phyloP scores from a whole-genome alignment of 2,113 vertebrate genomes.

The Narcine bancroftii region DNA sequence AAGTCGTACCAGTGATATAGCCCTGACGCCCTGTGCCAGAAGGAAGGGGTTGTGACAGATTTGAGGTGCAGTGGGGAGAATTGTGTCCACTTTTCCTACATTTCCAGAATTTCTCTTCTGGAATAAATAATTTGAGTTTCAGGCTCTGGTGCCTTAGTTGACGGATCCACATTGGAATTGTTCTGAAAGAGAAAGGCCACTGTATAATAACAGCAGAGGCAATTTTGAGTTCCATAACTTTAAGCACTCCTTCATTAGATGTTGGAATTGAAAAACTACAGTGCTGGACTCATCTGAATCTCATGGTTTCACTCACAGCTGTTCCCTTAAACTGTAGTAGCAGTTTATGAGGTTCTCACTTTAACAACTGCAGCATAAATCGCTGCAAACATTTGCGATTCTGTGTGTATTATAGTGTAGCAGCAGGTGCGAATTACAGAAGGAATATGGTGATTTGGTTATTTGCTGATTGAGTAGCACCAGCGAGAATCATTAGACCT shows the following conservation, averaged over 20 bases:
- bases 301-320: slow-evolving; percentile 31
- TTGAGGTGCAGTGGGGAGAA: neutral
- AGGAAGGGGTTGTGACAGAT: neutral
- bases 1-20: no score
- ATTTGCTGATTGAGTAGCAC: neutral
- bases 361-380: slow-evolving; percentile 7
- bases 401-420: neutral
- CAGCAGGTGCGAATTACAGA: slow-evolving; percentile 2
- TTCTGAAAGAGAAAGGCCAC: neutral
- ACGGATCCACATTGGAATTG: no score
- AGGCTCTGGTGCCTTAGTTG: neutral
- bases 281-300: neutral
- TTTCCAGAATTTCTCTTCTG: neutral
- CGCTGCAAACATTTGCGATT: slow-evolving; percentile 10
- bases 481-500: neutral
- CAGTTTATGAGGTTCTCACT: slow-evolving; percentile 17
- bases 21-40: neutral
- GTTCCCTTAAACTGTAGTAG: neutral
- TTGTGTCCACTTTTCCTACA: neutral
- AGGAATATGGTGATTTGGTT: neutral
- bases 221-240: neutral
- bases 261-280: neutral
- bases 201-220: neutral
- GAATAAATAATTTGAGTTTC: neutral
- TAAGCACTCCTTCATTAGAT: neutral